Evolutionary conservation across 1,140 invertebrate genomes (phyloP), one percentile per base, ranked within the genome.

Genomic region (Penaeus indicus): DNA sequence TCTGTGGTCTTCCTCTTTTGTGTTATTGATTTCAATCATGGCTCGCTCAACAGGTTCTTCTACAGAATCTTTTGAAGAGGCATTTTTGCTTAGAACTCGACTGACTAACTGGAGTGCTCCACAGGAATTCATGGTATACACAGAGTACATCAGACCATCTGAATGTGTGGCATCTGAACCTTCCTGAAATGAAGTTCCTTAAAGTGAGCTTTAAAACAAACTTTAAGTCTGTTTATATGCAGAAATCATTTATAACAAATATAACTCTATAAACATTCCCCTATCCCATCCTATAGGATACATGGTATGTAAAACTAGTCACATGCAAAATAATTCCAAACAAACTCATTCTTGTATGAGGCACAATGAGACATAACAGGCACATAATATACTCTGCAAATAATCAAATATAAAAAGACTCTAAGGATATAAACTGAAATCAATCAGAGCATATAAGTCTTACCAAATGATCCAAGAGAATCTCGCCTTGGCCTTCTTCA

Each of bases 121-220:
- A 83, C 86, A 64, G 2, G 86, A 79, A 79, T 88, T 88, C 86
- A 88, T 88, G 27, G 86, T 88, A 38, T 88, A 88, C 22, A 88
- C 81, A 42, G 86, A 88, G 61, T 88, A 88, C 86, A 88, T 88
- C 80, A 88, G 78, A 8, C 80, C 69, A 32, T 84, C 81, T 4
- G 86, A 64, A 16, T 38, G 67, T 61, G 80, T 61, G 19, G 25
- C 80, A 67, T 88, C 86, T 25, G 80, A 84, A 11, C 80, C 81
- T n/a, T 88, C 81, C 86, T 88, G 69, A 25, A 25, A 25, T 27
- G 7, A 25, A 22, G 5, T 42, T 22, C 27, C 42, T 3, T 38
- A 78, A 42, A 78, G 21, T 78, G 10, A 78, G 77, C 11, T 78
- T 1, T 78, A 47, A 47, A 27, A 1, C 25, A 78, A 32, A 32